Percentiles rank a stretch among this genome's conserved stretches.
Evolutionary conservation across 2,113 vertebrate genomes (phyloP).

Genomic region (Peromyscus maniculatus): DNA sequence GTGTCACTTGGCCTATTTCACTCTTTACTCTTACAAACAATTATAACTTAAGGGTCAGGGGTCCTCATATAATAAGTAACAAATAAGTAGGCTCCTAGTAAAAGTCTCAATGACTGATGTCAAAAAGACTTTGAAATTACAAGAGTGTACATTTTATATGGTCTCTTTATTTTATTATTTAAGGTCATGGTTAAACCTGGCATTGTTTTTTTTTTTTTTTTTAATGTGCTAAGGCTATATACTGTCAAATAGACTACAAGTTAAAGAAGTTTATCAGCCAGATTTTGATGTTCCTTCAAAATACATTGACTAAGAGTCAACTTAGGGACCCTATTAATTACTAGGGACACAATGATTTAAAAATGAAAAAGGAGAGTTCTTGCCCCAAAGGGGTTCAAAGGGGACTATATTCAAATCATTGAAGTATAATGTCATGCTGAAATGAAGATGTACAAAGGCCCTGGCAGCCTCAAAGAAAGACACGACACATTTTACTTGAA

Average conservation of each 20-base stretch:
- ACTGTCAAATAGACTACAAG: neutral
- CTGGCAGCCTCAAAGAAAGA: neutral
- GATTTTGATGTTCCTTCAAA: conserved; percentile 52
- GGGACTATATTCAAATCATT: conserved; percentile 48
- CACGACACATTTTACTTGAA: conserved; percentile 19
- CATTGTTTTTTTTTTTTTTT: neutral
- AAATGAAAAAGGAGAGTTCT: neutral
- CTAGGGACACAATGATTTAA: neutral
- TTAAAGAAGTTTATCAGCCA: neutral
- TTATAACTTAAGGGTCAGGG: neutral
- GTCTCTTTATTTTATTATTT: neutral
- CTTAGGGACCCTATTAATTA: conserved; percentile 18
- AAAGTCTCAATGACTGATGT: neutral
- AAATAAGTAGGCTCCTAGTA: neutral
- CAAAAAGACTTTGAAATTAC: conserved; percentile 2
- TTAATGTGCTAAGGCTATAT: neutral
- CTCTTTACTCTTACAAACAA: neutral
- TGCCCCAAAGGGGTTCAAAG: conserved; percentile 39
- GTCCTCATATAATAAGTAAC: neutral
- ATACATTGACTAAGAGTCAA: neutral
- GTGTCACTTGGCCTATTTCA: neutral
- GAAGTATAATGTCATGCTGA: conserved; percentile 28
- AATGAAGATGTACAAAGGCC: neutral
- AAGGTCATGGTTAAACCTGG: conserved; percentile 31
- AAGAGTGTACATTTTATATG: neutral